Evolutionary conservation across 2,888 invertebrate genomes (phyloP), one percentile per base, ranked within the genome.

Genomic region (Caenorhabditis uteleia): DNA sequence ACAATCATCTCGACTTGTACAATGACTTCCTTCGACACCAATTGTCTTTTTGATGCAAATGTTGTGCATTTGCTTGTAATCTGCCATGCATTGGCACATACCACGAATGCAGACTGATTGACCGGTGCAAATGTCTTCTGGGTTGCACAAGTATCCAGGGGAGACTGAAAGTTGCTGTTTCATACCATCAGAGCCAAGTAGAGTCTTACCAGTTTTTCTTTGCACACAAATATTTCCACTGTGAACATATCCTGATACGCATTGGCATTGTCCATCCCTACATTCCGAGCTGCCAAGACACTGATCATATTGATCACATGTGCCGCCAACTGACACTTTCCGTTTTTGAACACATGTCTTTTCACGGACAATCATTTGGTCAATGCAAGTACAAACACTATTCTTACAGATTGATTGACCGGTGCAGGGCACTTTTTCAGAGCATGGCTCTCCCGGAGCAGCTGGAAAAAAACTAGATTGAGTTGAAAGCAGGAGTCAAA

Each of bases 31-130:
- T 43, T 58, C 64, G 0, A 65, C 18, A 14, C 66, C 59, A 26
- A 59, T 56, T 2, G 4, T 55, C 5, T 56, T 54, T 26, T 60
- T 66, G 8, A 66, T 51, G 20, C 66, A 66, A 16, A 54, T 54
- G 36, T 56, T 66, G 18, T 66, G 46, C 39, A 60, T 56, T 26
- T 50, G 53, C 18, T 53, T 62, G 29, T 64, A 58, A 25, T 58
- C 64, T 10, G 57, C 54, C 20, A 51, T 55, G 27, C 77, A 77
- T 21, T 70, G 70, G 42, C 83, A 83, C 2, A 73, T 59, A 20
- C 76, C 75, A 16, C 76, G 71, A n/a, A 75, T 57, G 48, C 83
- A 83, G 6, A 71, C 59, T 3, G 82, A 77, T 36, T 68, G 60
- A 0, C 77, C 79, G 12, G 69, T 68, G 42, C 78, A 75, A 21